Percentiles rank a stretch among this genome's conserved stretches.
These are phyloP conservation scores for Himalopsyche kuldschensis DNA, from an alignment of 2,888 invertebrate species.

Conservation along the genomic window DNA sequence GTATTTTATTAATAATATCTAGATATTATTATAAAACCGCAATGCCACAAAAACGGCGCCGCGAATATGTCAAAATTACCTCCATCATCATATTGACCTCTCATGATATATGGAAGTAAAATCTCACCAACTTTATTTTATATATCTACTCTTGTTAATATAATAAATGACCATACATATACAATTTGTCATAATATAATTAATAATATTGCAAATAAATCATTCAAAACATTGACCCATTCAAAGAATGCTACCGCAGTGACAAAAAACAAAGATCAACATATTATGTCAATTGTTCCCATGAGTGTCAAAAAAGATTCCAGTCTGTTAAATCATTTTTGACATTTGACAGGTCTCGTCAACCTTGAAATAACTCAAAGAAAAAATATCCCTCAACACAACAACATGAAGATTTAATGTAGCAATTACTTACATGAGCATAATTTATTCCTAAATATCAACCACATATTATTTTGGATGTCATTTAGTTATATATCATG, in stretches of 20 bases:
- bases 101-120: no score
- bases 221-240: neutral
- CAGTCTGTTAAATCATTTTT: neutral
- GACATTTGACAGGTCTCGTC: neutral
- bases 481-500: neutral
- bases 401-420: neutral
- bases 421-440: neutral
- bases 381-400: neutral
- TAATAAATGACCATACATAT: no score
- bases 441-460: neutral
- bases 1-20: no score
- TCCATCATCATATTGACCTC: no score
- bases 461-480: neutral
- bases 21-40: no score
- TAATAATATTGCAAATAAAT: neutral
- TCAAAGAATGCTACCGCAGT: neutral
- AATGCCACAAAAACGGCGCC: no score
- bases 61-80: no score
- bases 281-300: neutral
- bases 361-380: neutral
- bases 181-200: neutral
- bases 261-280: neutral
- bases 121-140: no score
- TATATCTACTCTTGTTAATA: no score
- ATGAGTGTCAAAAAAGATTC: neutral